phyloP scores from a whole-genome alignment of 2,113 vertebrate species.

The Anolis carolinensis region DNA sequence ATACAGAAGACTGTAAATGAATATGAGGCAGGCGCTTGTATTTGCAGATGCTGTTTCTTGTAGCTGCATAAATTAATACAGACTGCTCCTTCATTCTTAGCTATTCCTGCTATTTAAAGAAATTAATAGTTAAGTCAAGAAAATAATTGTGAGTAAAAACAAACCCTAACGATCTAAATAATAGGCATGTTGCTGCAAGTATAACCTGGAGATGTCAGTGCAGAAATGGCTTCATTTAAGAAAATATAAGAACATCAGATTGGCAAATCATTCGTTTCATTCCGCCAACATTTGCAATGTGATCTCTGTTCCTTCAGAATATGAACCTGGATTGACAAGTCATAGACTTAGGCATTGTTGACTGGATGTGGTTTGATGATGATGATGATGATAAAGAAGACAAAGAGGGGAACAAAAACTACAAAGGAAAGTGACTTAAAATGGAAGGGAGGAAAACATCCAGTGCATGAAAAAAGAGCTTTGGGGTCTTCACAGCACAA shows the following conservation, averaged over 20 bases:
- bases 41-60: slow-evolving; percentile 53
- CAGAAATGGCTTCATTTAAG: background rate
- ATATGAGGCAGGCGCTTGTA: slow-evolving; percentile 58
- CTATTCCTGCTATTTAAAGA: background rate
- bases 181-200: background rate
- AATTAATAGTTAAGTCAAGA: background rate
- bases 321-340: background rate
- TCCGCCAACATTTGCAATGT: background rate
- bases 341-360: background rate
- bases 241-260: background rate
- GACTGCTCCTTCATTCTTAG: slow-evolving; percentile 31
- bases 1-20: slow-evolving; percentile 55
- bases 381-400: background rate
- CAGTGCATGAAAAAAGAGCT: background rate
- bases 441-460: background rate
- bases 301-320: background rate
- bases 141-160: background rate
- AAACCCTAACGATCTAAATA: background rate
- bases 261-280: background rate
- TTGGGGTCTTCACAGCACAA: no score
- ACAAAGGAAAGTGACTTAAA: background rate
- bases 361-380: no score
- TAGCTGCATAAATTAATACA: slow-evolving; percentile 33
- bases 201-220: background rate
- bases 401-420: no score